These are phyloP conservation scores for Nycticebus coucang DNA, from an alignment of 2,113 vertebrate species.

Conservation along the genomic window DNA sequence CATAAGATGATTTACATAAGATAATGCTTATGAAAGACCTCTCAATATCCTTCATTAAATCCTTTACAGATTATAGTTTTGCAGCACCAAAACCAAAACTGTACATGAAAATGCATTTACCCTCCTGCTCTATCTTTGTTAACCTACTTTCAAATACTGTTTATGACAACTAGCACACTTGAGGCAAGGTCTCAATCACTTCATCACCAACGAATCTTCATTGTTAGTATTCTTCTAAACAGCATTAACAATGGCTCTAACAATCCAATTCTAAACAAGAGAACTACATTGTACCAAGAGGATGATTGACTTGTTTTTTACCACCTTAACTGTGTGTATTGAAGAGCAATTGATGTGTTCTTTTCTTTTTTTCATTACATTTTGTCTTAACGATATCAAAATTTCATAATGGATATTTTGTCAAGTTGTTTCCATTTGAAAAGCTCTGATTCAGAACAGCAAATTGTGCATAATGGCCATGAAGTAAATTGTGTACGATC, in stretches of 20 bases:
- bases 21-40: neutral
- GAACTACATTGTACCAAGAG: neutral
- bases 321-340: neutral
- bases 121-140: neutral
- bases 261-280: neutral
- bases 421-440: conserved; percentile 55
- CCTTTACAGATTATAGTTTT: neutral
- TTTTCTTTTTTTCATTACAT: conserved; percentile 41
- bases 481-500: neutral
- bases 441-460: neutral
- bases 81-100: neutral
- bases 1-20: neutral
- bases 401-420: neutral
- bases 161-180: neutral
- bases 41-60: neutral
- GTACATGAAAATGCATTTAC: neutral
- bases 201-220: neutral
- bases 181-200: neutral
- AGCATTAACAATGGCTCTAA: neutral
- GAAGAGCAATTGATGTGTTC: neutral
- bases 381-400: conserved; percentile 17
- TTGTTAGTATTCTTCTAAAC: conserved; percentile 9
- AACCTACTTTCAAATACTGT: neutral
- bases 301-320: neutral
- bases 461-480: neutral